Evolutionary conservation across 53 echinoderm and acorn worm genomes (phyloP), one percentile per base, ranked within the genome.

Genomic region (Paracentrotus lividus): DNA sequence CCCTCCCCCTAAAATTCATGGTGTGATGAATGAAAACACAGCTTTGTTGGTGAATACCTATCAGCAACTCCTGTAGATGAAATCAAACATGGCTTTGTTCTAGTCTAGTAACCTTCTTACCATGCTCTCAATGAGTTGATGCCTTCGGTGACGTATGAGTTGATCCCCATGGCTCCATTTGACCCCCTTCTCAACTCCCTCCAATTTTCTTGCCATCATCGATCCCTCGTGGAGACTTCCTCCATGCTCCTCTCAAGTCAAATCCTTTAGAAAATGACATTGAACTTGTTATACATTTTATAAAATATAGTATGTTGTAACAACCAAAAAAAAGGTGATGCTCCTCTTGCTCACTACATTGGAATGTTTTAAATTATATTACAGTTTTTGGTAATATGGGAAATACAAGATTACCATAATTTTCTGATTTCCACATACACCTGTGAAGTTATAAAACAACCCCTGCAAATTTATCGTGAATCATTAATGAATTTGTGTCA

Each of bases 41-140:
- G 33, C 81, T 81, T 81, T 81, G 81, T 81, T 34, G 47, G n/a
- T 3, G 81, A 81, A 47, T 81, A 27, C 86, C 53, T 86, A 55
- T 86, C 86, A 86, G 16, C 86, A 86, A 24, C 42, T 59, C 65
- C 89, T 89, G 89, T 64, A 89, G 89, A 64, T 89, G 38, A 89
- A 89, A 89, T 89, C 89, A 89, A 89, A 89, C 89, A 64, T 43
- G 64, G 65, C 89, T 89, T 89, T 89, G 89, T 89, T 89, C 89
- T 89, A 89, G 89, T 89, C 89, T 44, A 31, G 42, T 64, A 89
- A 89, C 89, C 33, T 59, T 89, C 64, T 24, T 64, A 40, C 89
- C 89, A n/a, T 59, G 89, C 89, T 29, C 47, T 15, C 21, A 89
- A 44, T 89, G 89, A 59, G 64, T 12, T 40, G 89, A 61, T 43